phyloP scores from a whole-genome alignment of 2,113 vertebrate species.

The Cynopterus brachyotis region DNA sequence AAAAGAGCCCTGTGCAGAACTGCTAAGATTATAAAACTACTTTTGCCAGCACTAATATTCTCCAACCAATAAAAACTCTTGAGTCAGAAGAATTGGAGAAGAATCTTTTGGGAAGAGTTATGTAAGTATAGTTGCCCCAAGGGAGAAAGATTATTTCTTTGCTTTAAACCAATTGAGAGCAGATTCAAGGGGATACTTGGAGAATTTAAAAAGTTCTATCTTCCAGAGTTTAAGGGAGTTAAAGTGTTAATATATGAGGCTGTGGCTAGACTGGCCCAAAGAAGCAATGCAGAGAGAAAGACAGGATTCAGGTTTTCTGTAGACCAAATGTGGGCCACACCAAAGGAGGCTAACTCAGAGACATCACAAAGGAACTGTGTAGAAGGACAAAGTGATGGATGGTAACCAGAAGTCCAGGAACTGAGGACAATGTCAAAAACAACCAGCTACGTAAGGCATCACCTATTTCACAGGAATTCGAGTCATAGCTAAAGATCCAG shows the following conservation, averaged over 20 bases:
- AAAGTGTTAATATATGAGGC: not conserved
- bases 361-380: not conserved
- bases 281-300: not conserved
- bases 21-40: not conserved
- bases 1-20: not conserved
- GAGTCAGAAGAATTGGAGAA: not conserved
- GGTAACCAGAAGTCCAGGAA: not conserved
- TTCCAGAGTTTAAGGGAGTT: not conserved
- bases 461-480: not conserved
- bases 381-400: not conserved
- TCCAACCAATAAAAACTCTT: not conserved
- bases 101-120: not conserved
- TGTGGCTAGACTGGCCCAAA: not conserved
- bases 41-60: not conserved
- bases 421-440: not conserved
- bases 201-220: not conserved
- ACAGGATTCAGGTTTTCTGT: not conserved
- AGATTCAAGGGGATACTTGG: not conserved
- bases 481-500: not conserved
- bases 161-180: not conserved
- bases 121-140: not conserved
- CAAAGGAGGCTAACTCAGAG: not conserved
- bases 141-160: not conserved
- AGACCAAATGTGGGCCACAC: not conserved
- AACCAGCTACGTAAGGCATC: not conserved